phyloP scores from a whole-genome alignment of 2,888 invertebrate species.

The Drosophila meridionalis region DNA sequence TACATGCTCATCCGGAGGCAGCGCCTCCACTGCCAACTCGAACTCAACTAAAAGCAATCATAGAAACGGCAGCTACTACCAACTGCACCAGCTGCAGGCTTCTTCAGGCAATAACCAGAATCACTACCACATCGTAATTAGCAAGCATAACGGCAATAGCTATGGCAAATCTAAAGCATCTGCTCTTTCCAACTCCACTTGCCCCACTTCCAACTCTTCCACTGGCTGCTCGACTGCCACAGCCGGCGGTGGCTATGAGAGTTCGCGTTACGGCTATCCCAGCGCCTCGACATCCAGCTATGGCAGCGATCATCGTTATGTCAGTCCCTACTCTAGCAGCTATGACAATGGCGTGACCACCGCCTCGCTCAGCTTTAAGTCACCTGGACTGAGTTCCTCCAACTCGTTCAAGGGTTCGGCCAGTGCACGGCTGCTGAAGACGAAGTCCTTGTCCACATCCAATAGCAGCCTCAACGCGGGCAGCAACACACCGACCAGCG shows the following conservation, averaged over 20 bases:
- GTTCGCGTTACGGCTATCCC: conserved; percentile 74
- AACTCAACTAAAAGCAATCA: conserved; percentile 50
- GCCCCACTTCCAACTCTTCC: conserved; percentile 47
- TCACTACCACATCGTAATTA: conserved; percentile 65
- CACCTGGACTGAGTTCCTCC: conserved; percentile 67
- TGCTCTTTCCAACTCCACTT: conserved; percentile 52
- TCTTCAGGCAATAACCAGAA: conserved; percentile 51
- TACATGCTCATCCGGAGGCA: conserved; percentile 54
- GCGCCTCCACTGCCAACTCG: conserved; percentile 25
- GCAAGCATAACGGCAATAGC: conserved; percentile 53
- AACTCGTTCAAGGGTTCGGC: conserved; percentile 77
- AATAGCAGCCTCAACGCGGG: conserved; percentile 81
- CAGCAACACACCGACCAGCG: conserved; percentile 59
- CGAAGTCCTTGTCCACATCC: conserved; percentile 82
- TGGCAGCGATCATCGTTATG: conserved; percentile 82
- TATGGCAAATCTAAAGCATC: conserved; percentile 69
- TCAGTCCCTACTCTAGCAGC: conserved; percentile 84
- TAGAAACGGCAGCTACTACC: conserved; percentile 57
- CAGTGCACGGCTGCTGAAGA: conserved; percentile 75
- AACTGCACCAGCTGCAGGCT: conserved; percentile 45
- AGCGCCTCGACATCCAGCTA: conserved; percentile 74
- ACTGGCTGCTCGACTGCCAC: conserved; percentile 31
- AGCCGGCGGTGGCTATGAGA: conserved; percentile 71
- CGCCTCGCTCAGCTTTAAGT: conserved; percentile 83
- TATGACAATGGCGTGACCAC: conserved; percentile 85